Base-by-base conservation (phyloP, 53 echinoderm and acorn worm species). In the Echinarachnius parma region DNA sequence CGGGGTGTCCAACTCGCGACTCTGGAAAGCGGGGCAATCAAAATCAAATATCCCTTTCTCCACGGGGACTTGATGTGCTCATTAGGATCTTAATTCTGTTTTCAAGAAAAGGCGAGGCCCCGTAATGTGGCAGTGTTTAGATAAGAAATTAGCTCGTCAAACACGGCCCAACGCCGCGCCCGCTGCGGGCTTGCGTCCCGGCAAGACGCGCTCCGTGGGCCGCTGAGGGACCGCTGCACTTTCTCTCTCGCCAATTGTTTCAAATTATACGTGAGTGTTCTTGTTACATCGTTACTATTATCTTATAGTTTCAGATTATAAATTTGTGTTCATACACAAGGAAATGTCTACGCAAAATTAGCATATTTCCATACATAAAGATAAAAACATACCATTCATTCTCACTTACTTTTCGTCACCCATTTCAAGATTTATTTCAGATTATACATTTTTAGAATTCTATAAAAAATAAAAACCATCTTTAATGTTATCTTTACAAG, bases 91-190 rank as follows among this genome's bases (percentile, higher is more conserved):
- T 68, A 68, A 68, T 68, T 68, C 52, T 68, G 68, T 68, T 68
- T 68, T 68, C 68, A 68, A 52, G 52, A 10, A n/a, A 31, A 18
- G 33, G 53, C 52, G 68, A 68, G 68, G 49, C 22, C 4, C 16
- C 9, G 34, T 32, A 68, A 68, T 53, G 32, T 50, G 1, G 3
- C 23, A 21, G 9, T 68, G 68, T 68, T 68, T 52, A 50, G 31
- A 3, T 34, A 50, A 68, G 68, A 33, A 68, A 68, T 68, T 68
- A 68, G 68, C 68, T 68, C 68, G 68, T 50, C 68, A 68, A 68
- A 68, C 52, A 68, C 24, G 50, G 21, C 68, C 50, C 68, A 22
- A 68, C 52, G 68, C 34, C 68, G 52, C 50, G 68, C 28, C 64
- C 10, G 34, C 61, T n/a, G 1, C 61, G 10, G 23, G 37, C 35